Evolutionary conservation across 2,888 invertebrate genomes (phyloP), one percentile per base, ranked within the genome.

Genomic region (Atethmia centrago): DNA sequence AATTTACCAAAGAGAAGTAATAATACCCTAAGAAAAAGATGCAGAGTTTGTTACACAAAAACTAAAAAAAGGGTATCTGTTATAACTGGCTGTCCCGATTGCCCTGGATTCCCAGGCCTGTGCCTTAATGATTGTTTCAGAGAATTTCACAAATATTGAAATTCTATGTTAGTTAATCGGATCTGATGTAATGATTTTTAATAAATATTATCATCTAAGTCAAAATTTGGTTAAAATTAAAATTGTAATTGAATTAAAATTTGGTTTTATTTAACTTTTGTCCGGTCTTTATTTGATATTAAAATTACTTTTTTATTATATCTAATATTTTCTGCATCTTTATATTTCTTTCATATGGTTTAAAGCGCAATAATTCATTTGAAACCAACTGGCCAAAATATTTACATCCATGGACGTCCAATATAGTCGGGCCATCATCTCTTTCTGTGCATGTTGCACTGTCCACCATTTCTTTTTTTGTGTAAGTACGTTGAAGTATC

Each of bases 301-400:
- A 67, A 76, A 73, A 68, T 74, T 79, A 63, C 58, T 80, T 71
- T 77, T 67, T 77, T 70, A 71, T 58, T 64, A 77, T 61, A 63
- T 77, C 71, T 68, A 77, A 66, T 51, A 77, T 74, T 77, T 80
- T 68, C 71, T 71, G 71, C 72, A 78, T 72, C 62, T 67, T 76
- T 75, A 72, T 71, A 77, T 80, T 65, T 80, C 78, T 80, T 69
- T 80, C 74, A 77, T 81, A 55, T 75, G 73, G 67, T 64, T 76
- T 73, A 71, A 81, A 81, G 63, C 78, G 72, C 63, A 82, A 56
- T 71, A 82, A 67, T 77, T 82, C 82, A 74, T 82, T 82, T 67
- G 79, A 82, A 64, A 82, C 77, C 59, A 82, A 79, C 72, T 82
- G 71, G 76, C 79, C 81, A 70, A 81, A 81, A 79, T 79, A 74